Conservation (phyloP, 2,797 vertebrate genomes). For the Cichlasoma orientale region DNA sequence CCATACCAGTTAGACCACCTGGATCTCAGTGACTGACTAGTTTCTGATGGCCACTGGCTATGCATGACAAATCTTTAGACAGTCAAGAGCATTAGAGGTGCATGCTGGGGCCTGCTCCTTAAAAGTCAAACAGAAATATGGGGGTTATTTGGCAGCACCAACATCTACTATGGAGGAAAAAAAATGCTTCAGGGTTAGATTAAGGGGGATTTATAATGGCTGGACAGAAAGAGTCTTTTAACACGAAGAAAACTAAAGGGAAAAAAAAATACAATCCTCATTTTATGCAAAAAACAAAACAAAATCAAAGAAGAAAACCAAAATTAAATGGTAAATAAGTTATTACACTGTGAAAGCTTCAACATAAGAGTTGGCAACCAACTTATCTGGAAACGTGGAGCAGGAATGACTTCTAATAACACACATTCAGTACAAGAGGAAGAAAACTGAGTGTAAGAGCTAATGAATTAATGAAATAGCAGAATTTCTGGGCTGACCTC, state of each 20-base stretch:
- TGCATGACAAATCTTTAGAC: slow-evolving; percentile 52
- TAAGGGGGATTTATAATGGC: background rate
- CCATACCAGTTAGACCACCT: slow-evolving; percentile 8
- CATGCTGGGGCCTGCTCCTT: slow-evolving; percentile 56
- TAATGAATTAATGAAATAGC: background rate
- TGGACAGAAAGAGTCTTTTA: background rate
- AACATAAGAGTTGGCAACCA: too few species aligned
- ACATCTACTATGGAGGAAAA: slow-evolving; percentile 38
- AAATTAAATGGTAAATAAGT: background rate
- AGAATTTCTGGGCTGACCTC: too few species aligned
- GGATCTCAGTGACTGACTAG: slow-evolving; percentile 15
- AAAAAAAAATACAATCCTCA: too few species aligned
- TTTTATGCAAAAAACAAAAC: too few species aligned
- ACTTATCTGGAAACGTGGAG: background rate
- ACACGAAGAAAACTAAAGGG: too few species aligned
- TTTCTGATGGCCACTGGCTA: slow-evolving; percentile 60
- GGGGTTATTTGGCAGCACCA: slow-evolving; percentile 30
- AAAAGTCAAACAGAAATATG: slow-evolving; percentile 39
- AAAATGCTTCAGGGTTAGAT: slow-evolving; percentile 16
- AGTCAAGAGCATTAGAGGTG: slow-evolving; percentile 37
- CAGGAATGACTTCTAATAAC: too few species aligned
- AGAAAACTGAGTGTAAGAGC: too few species aligned
- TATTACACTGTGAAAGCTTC: background rate
- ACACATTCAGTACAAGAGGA: too few species aligned
- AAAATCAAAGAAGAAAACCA: too few species aligned